Base-by-base conservation (phyloP, 2,113 vertebrate genomes). In the Paralichthys olivaceus region DNA sequence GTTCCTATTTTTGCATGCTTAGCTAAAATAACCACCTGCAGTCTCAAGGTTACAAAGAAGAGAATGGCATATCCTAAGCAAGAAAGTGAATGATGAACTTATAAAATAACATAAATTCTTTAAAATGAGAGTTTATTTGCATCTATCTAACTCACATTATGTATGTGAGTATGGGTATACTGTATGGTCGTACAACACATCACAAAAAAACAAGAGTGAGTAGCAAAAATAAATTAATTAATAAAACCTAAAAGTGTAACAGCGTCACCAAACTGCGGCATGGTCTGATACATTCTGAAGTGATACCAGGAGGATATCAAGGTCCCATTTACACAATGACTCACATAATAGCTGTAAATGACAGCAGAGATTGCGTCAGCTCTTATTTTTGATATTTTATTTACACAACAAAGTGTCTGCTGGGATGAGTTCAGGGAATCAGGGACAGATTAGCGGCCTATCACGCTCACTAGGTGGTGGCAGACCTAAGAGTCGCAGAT, bases 341-440 rank as follows among this genome's bases (percentile, higher is more conserved):
- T 75, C 40, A 49, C 28, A 63, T 37, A 67, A 43, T 11, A 76
- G 64, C 51, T 40, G 3, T 0, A 61, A 67, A 75, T 28, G 14
- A 19, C 22, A 28, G 55, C 22, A 69, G 5, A 28, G 9, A 25
- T 1, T 12, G 54, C 32, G 51, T 57, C 64, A 25, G 40, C 58
- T 64, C 58, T 77, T 4, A 43, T 77, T 28, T 66, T 14, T 25
- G 17, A 23, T 51, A 40, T 53, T 72, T 77, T 84, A 45, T 80
- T 78, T 25, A 70, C 63, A 72, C 74, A 74, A 62, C 32, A 70
- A 71, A 76, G n/a, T 57, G 66, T 54, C 1, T 5, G 4, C 40
- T 14, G 29, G 26, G n/a, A 37, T 32, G 17, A 57, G 47, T 47
- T 68, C 14, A 47, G 60, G 26, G 47, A 53, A 34, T 74, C 13